Evolutionary conservation across 1,140 invertebrate genomes (phyloP).

Genomic region (Chelonus insularis): DNA sequence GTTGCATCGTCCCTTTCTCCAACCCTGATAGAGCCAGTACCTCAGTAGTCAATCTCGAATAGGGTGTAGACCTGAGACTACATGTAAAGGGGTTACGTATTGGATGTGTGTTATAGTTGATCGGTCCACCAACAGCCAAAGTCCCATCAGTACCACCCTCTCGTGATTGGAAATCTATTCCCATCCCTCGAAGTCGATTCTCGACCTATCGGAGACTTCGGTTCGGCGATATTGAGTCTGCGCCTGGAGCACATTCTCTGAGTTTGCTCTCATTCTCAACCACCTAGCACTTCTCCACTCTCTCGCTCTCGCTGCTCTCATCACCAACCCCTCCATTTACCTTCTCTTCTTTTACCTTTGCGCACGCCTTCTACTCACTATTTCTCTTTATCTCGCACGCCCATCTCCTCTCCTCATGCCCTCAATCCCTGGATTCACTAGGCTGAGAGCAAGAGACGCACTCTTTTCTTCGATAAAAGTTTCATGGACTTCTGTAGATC

Average conservation of each 20-base stretch:
- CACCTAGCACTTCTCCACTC: constrained; percentile 20
- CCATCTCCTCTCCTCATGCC: constrained; percentile 4
- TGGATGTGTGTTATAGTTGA: constrained; percentile 21
- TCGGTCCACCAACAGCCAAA: constrained; percentile 51
- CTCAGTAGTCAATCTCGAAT: background rate
- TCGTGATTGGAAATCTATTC: constrained; percentile 62
- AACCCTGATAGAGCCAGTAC: too few species aligned
- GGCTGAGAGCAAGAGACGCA: constrained; percentile 2
- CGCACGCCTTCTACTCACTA: constrained; percentile 17
- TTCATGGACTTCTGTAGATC: constrained; percentile 28
- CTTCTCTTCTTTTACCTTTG: constrained; percentile 13
- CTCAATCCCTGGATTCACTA: constrained; percentile 1
- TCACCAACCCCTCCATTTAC: background rate
- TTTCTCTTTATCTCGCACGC: constrained; percentile 30
- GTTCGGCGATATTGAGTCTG: constrained; percentile 61
- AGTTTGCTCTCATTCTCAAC: constrained; percentile 28
- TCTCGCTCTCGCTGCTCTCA: constrained; percentile 2
- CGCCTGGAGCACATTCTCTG: constrained; percentile 39
- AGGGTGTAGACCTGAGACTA: constrained; percentile 10
- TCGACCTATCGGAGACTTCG: constrained; percentile 61
- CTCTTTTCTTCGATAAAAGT: constrained; percentile 34
- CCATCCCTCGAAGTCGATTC: constrained; percentile 59
- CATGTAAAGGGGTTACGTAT: constrained; percentile 46
- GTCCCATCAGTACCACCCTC: constrained; percentile 43
- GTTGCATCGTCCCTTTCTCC: too few species aligned